Conservation (phyloP, 2,888 invertebrate genomes). For the Nineta flava region DNA sequence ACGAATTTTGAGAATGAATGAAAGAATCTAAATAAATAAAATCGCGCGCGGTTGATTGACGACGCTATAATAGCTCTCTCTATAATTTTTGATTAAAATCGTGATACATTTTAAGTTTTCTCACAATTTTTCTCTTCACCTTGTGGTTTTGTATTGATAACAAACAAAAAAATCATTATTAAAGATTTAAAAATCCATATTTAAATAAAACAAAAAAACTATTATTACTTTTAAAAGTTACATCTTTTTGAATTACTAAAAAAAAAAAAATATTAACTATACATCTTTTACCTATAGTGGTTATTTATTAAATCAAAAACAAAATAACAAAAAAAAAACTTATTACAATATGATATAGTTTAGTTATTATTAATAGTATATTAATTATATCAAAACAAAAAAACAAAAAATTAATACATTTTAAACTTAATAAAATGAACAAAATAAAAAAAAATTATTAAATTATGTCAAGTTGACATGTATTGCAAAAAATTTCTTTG, state of each 20-base stretch:
- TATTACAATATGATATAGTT: constrained; percentile 7
- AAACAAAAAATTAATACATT: neutral
- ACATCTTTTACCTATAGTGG: constrained; percentile 4
- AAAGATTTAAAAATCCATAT: no score
- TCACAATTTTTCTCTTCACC: neutral
- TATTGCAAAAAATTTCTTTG: neutral
- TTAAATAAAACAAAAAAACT: neutral
- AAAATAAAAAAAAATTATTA: constrained; percentile 4
- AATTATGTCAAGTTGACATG: constrained; percentile 8
- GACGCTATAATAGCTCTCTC: neutral
- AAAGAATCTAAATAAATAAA: neutral
- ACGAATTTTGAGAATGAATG: neutral
- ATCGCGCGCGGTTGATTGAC: no score
- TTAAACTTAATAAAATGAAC: neutral
- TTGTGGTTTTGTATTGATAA: constrained; percentile 6
- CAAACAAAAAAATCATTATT: neutral
- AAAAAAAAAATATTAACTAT: neutral
- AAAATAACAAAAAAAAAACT: neutral
- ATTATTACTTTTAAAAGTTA: constrained; percentile 1
- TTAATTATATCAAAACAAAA: constrained; percentile 3
- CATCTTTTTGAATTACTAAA: constrained; percentile 4
- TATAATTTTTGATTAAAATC: neutral
- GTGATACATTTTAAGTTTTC: neutral
- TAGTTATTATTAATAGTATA: constrained; percentile 6
- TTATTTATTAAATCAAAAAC: neutral